Evolutionary conservation across 2,113 vertebrate species (phyloP), one percentile per base, ranked within the genome.

Genomic region (Rhombomys opimus): DNA sequence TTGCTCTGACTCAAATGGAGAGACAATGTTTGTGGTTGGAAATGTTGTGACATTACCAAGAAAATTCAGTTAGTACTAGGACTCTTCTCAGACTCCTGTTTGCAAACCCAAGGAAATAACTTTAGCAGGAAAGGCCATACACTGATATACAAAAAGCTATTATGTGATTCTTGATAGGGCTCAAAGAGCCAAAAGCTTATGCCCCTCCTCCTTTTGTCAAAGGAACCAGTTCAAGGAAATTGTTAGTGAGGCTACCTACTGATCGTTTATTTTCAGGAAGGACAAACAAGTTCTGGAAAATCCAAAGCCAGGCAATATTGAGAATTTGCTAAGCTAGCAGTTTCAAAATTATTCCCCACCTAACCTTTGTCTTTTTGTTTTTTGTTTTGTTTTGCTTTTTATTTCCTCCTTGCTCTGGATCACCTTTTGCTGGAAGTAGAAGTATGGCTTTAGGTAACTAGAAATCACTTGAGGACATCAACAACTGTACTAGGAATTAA

Each of bases 1-100:
- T 96, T 95, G 67, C n/a, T 96, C 95, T 98, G 97, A 98, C 93
- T 98, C 97, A 98, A 97, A 97, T 87, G 73, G 68, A 94, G 97
- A 96, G 97, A 96, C 80, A 88, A 57, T 92, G 77, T 95, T 87
- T 97, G 97, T 97, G 97, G 97, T 97, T 98, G 97, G 97, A 98
- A 97, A 97, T 94, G 95, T 95, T 96, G 94, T 96, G 95, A 97
- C 97, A 97, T 97, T 97, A 97, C 97, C 87, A 95, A 98, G 97
- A 98, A 97, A 97, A 59, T 78, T 88, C 95, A 96, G 86, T 96
- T 75, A 92, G 72, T 95, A 95, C 41, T 87, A 97, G 89, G 95
- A 94, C 95, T 93, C 90, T 97, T 97, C 88, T 97, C 96, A 97
- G 96, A 93, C 88, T 97, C 96, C 97, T 95, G 72, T 95, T 97